Evolutionary conservation across 2,113 vertebrate genomes (phyloP).

Genomic region (Silurus asotus): DNA sequence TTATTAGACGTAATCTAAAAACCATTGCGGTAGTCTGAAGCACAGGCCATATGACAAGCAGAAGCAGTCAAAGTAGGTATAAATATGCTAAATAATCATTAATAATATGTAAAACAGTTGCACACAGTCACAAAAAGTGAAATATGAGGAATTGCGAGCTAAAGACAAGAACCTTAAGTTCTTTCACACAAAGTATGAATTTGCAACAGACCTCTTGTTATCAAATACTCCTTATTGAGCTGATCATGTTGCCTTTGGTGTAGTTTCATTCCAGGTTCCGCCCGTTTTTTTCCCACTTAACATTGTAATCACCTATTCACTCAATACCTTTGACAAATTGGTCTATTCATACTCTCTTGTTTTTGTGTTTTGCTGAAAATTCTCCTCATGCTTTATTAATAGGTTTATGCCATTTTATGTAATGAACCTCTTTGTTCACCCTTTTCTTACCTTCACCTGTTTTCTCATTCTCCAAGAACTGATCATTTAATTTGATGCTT

Average conservation of each 20-base stretch:
- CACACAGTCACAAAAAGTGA: not conserved
- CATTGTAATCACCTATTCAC: too few relatives aligned
- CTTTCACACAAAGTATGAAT: not conserved
- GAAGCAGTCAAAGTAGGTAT: not conserved
- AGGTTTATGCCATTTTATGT: not conserved
- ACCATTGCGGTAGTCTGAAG: not conserved
- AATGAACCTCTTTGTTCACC: too few relatives aligned
- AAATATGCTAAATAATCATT: not conserved
- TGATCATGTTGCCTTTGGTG: too few relatives aligned
- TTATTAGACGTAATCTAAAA: not conserved
- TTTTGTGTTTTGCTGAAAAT: too few relatives aligned
- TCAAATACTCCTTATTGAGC: not conserved
- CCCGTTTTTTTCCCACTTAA: too few relatives aligned
- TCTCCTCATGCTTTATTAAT: not conserved
- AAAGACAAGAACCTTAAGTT: not conserved
- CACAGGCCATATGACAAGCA: not conserved
- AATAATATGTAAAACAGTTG: not conserved
- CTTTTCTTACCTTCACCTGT: not conserved
- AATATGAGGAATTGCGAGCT: not conserved
- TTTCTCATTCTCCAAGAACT: not conserved
- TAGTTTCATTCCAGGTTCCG: too few relatives aligned
- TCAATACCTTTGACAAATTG: too few relatives aligned
- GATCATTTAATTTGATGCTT: not conserved
- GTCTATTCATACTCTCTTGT: too few relatives aligned
- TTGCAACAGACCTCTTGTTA: too few relatives aligned